Base-by-base conservation (phyloP, 2,888 invertebrate genomes). In the Cosmia pyralina region DNA sequence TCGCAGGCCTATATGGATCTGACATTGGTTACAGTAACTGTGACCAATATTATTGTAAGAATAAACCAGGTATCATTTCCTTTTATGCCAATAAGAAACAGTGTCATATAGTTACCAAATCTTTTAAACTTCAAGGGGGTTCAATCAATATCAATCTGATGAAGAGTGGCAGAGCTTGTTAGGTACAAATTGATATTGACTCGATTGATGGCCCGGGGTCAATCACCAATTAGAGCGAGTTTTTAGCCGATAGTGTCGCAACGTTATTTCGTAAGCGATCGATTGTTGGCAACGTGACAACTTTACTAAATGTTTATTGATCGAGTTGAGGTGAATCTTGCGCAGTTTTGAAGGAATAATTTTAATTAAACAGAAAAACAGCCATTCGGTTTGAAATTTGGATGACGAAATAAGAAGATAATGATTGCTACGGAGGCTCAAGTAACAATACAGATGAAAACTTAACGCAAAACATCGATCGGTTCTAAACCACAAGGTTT, bases 121-220 rank as follows among this genome's bases (percentile, higher is more conserved):
- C 62, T 69, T 75, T 84, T 69, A 77, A 87, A 82, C 73, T 77
- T 74, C 71, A 64, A 79, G 68, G 77, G 81, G 77, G 67, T 84
- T 88, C 88, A 90, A 92, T 92, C 90, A 91, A 90, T 91, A 88
- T 84, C 90, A 92, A 93, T 93, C 88, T 89, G 85, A 69, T 85
- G 74, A 77, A 69, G 77, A 85, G 85, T 85, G 87, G 83, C 84
- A 84, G 85, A 86, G 88, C 87, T 87, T 89, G 90, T 90, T 89
- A 83, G 79, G 75, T 79, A 79, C 89, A 90, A 93, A 93, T 93
- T 92, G 92, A 90, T 92, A 91, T 88, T 91, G 92, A 92, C 90
- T 90, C 84, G 88, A 84, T 83, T 81, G 82, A 83, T 83, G 85
- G 77, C 72, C 84, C 84, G 86, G 90, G 93, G 92, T 93, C 94